Evolutionary conservation across 2,113 vertebrate species (phyloP), one percentile per base, ranked within the genome.

Genomic region (Ochotona princeps): DNA sequence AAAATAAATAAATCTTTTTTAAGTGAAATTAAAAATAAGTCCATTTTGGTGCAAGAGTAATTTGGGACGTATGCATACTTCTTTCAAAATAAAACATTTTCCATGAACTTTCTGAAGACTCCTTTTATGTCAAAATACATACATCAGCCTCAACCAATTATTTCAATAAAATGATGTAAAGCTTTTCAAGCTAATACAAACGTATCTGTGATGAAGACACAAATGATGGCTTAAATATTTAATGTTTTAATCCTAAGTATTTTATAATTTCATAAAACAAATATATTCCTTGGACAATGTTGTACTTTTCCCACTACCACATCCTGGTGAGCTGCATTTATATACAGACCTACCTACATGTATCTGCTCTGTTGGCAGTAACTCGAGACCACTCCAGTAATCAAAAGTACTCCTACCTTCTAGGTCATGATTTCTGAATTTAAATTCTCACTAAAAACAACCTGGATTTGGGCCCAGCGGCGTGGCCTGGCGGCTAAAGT

Each of bases 231-330:
- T 35, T 81, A 79, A 15, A 57, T 57, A 57, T 57, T 57, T 57
- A 57, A 18, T 57, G 54, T 57, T 76, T 67, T 87, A 93, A 79
- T 20, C 32, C 65, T 51, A 72, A 66, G 70, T 49, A 75, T 65
- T 72, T 80, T 91, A 89, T 89, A 91, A 74, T n/a, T 87, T n/a
- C 23, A 92, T 82, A 86, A 74, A 84, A 86, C 69, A 83, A 69
- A 87, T 38, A 92, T 2, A 44, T 63, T 90, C 73, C 81, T 47
- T 83, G 67, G 93, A 23, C 18, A 83, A 74, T 74, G 79, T 12
- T 91, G 49, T 2, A 79, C 81, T 76, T 84, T 65, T 61, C 38
- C 38, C 12, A 72, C 65, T 85, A 18, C 73, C 51, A 90, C 23
- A 67, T 63, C 32, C 89, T 83, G 82, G 25, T 89, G n/a, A 87